Evolutionary conservation across 1,140 invertebrate species (phyloP), one percentile per base, ranked within the genome.

Genomic region (Semibalanus balanoides): DNA sequence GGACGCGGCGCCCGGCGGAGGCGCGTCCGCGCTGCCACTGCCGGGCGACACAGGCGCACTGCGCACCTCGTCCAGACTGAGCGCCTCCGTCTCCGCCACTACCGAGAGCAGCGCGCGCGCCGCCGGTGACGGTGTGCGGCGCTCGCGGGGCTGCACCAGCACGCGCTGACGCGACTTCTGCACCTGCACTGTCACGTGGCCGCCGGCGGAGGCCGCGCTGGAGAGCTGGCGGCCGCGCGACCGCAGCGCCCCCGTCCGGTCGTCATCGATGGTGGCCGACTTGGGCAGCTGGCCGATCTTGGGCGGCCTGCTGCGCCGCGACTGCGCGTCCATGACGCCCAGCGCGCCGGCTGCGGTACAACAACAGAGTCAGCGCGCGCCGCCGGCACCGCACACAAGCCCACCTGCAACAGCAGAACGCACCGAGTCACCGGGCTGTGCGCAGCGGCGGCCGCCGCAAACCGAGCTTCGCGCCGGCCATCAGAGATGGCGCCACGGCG

Each of bases 31-130:
- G n/a, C 28, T n/a, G 70, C 28, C 28, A n/a, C 28, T 19, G n/a
- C 70, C 28, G 7, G 70, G 70, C 70, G 70, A 72, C n/a, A 72
- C 70, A 9, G 70, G 70, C 70, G 70, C 70, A 30, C 70, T 72
- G 70, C 29, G 70, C 70, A 72, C 70, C 70, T 72, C 51, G 51
- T 64, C 51, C 51, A 64, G 51, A 64, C 51, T 64, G 14, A 64
- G 51, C 51, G 51, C 51, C 51, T 64, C 51, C 51, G 51, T 64
- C 51, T 64, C 51, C 1, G 51, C 22, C 51, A 64, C 51, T 1
- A 64, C 51, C 22, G 51, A 22, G 51, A 64, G 51, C 14, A 64
- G 22, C 3, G 51, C 3, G 51, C 51, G 51, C 51, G 51, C 22
- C 51, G 22, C 51, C 22, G 51, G 51, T 19, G 51, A 64, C 51